Conservation (phyloP, 2,113 vertebrate species). For the Ifrita kowaldi region DNA sequence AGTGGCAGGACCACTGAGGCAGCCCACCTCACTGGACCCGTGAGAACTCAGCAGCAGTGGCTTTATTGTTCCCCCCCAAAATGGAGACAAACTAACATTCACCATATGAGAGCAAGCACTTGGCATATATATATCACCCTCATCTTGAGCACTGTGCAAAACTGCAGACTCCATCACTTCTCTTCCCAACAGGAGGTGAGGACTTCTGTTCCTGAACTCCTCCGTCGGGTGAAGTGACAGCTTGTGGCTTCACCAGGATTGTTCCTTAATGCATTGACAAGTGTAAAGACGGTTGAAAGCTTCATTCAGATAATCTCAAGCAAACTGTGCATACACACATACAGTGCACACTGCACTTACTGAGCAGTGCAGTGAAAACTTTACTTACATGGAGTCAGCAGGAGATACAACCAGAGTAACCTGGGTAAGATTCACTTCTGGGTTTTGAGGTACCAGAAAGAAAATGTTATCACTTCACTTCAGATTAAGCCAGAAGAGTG, state of each 20-base stretch:
- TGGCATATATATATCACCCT: background rate
- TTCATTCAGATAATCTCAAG: background rate
- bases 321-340: background rate
- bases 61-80: background rate
- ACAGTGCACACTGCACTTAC: background rate
- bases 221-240: background rate
- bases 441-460: background rate
- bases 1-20: background rate
- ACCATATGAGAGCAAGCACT: background rate
- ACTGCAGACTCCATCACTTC: background rate
- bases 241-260: background rate
- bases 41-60: background rate
- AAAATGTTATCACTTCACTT: background rate
- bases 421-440: background rate
- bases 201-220: background rate
- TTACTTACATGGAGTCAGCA: background rate
- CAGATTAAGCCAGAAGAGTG: background rate
- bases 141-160: background rate
- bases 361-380: background rate
- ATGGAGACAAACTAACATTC: background rate
- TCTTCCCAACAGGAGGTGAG: background rate
- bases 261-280: background rate
- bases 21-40: background rate
- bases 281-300: background rate
- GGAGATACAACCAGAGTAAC: background rate